These are phyloP conservation scores for Baryphthengus martii DNA, from an alignment of 2,113 vertebrate genomes.

Conservation along the genomic window DNA sequence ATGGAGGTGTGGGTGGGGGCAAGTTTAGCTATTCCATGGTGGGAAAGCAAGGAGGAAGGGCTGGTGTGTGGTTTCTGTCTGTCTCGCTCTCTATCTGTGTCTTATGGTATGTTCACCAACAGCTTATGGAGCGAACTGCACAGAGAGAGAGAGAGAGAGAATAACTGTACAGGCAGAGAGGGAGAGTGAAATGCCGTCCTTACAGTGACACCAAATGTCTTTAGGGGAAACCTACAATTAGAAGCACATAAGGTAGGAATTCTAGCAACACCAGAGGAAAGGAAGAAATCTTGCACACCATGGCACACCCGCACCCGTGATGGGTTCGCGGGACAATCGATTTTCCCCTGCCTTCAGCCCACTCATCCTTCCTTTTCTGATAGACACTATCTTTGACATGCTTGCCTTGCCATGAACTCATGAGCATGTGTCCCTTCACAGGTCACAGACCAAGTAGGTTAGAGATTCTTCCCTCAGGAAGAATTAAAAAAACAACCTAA, in stretches of 20 bases:
- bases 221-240: constrained; percentile 67
- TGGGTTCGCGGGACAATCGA: neutral
- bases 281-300: neutral
- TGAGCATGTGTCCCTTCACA: neutral
- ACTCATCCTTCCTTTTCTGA: neutral
- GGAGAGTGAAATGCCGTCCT: constrained; percentile 62
- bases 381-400: neutral
- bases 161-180: constrained; percentile 33
- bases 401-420: neutral
- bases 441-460: neutral
- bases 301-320: neutral
- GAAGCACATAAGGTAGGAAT: neutral
- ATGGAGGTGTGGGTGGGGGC: constrained; percentile 17
- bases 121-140: neutral
- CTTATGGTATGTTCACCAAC: constrained; percentile 37
- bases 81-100: neutral
- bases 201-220: constrained; percentile 79
- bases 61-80: constrained; percentile 19
- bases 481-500: neutral
- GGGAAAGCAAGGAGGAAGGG: constrained; percentile 16
- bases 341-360: neutral
- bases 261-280: neutral
- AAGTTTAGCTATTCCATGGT: constrained; percentile 50
- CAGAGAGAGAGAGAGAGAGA: constrained; percentile 6
- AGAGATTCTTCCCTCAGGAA: neutral